These are phyloP conservation scores for Mirounga angustirostris DNA, from an alignment of 2,113 vertebrate genomes.

Conservation along the genomic window DNA sequence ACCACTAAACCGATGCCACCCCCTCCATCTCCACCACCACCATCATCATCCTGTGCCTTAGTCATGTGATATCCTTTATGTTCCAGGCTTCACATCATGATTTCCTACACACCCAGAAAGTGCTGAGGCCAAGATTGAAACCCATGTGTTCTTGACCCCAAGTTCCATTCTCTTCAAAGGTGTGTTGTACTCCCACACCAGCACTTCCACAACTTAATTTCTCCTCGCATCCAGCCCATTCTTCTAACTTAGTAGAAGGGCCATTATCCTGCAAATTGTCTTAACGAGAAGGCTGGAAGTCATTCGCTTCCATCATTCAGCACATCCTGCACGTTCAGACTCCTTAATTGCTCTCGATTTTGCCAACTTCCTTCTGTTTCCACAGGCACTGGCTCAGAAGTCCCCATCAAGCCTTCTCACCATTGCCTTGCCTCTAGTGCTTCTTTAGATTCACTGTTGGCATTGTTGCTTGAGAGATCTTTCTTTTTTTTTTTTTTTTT, in stretches of 20 bases:
- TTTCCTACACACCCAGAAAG: neutral
- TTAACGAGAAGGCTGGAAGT: neutral
- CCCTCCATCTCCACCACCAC: too few relatives aligned
- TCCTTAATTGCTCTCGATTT: neutral
- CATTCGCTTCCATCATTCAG: neutral
- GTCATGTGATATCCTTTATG: neutral
- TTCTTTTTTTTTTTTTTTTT: neutral
- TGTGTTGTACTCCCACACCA: neutral
- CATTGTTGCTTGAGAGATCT: neutral
- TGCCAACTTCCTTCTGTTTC: neutral
- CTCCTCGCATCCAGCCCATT: fast-evolving
- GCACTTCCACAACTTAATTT: neutral
- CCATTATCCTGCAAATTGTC: neutral
- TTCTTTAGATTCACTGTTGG: neutral
- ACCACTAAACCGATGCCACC: too few relatives aligned
- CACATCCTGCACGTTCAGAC: neutral
- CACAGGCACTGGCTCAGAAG: neutral
- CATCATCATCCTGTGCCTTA: too few relatives aligned
- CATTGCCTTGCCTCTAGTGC: neutral
- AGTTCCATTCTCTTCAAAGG: neutral
- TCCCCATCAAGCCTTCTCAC: neutral
- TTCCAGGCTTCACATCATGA: neutral
- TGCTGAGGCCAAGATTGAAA: neutral
- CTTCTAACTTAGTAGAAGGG: neutral
- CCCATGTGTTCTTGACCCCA: neutral